A percentile compares a stretch with the other conserved stretches of the same genome.
Conservation (phyloP, 35 echinoderm and acorn worm genomes). For the Nesometra sesokonis region DNA sequence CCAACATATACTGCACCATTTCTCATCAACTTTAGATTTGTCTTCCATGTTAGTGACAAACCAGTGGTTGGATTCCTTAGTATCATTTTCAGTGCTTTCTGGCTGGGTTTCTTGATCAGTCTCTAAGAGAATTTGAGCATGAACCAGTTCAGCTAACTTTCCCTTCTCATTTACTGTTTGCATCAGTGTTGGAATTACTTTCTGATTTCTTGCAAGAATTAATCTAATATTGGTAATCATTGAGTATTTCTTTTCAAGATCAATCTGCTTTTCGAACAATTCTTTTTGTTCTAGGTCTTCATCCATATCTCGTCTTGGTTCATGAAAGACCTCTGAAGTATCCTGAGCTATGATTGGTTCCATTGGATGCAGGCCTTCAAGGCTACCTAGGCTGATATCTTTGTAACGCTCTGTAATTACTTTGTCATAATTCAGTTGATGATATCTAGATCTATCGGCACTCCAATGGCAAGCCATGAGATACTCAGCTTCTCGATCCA, state of each 20-base stretch:
- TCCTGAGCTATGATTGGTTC: neutral
- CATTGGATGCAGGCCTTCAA: neutral
- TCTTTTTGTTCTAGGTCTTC: neutral
- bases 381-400: neutral
- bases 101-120: neutral
- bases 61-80: neutral
- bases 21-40: neutral
- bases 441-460: neutral
- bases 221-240: neutral
- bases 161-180: neutral
- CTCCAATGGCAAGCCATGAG: constrained; percentile 8
- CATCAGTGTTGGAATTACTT: neutral
- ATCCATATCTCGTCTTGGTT: neutral
- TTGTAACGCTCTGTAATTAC: neutral
- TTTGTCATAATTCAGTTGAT: neutral
- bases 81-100: neutral
- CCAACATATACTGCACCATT: neutral
- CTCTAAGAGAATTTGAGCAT: neutral
- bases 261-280: neutral
- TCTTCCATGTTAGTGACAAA: neutral
- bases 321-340: neutral
- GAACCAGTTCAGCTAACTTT: neutral
- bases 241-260: neutral
- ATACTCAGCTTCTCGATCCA: constrained; percentile 6
- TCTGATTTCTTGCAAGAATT: neutral